These are phyloP conservation scores for Pseudomyrmex sp. DNA, from an alignment of 1,140 invertebrate genomes.

Conservation along the genomic window DNA sequence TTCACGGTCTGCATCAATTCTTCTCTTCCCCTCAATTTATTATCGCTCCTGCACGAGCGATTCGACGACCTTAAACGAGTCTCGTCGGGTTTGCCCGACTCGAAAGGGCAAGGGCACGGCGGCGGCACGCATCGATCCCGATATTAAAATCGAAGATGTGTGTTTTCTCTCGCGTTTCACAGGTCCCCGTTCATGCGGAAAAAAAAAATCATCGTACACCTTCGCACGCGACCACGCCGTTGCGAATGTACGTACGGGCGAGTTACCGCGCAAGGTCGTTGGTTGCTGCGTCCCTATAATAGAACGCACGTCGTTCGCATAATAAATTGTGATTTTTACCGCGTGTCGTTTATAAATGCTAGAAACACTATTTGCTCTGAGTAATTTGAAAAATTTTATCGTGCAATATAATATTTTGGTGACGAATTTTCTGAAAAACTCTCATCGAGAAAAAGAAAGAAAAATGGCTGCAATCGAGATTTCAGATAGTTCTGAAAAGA, in stretches of 20 bases:
- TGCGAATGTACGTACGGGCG: slow-evolving; percentile 23
- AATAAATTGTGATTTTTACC: too few species aligned
- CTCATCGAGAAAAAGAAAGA: too few species aligned
- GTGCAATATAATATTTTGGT: too few species aligned
- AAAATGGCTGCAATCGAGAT: background rate
- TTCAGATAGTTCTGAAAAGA: background rate
- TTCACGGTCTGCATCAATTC: too few species aligned
- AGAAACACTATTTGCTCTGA: background rate
- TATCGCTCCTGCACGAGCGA: slow-evolving; percentile 56
- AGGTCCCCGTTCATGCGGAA: slow-evolving; percentile 20
- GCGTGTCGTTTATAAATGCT: background rate
- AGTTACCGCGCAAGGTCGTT: slow-evolving; percentile 42
- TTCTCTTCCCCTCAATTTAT: slow-evolving; percentile 36
- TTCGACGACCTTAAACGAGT: slow-evolving; percentile 39
- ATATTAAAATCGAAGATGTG: slow-evolving; percentile 29
- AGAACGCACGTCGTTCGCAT: slow-evolving; percentile 18
- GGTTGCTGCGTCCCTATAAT: slow-evolving; percentile 50
- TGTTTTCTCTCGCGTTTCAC: slow-evolving; percentile 20
- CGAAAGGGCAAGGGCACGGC: slow-evolving; percentile 46
- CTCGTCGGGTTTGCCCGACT: background rate
- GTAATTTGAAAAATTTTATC: too few species aligned
- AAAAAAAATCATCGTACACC: slow-evolving; percentile 9
- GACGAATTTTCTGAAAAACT: too few species aligned
- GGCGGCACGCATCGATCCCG: background rate
- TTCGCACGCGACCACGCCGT: slow-evolving; percentile 19